Evolutionary conservation across 2,113 vertebrate species (phyloP).

Genomic region (zebrafish (Danio rerio)): DNA sequence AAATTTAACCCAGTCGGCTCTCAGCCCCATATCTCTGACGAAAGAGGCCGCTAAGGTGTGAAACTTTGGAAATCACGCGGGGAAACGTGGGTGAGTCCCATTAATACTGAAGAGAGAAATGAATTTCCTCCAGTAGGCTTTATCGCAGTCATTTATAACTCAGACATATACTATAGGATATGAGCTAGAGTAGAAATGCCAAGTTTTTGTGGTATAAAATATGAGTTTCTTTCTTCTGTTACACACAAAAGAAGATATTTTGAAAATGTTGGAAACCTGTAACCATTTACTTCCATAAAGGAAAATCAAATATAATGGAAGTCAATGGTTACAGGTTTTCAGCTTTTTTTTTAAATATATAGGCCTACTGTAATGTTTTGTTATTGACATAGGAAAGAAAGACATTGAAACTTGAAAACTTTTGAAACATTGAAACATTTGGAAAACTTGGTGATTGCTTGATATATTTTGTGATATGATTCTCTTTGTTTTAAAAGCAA

Average conservation of each 20-base stretch:
- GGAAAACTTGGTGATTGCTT: not conserved
- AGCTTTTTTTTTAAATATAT: too few species aligned
- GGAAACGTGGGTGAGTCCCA: constrained; percentile 1
- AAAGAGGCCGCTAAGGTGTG: not conserved
- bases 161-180: not conserved
- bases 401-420: too few species aligned
- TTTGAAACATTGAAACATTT: too few species aligned
- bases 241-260: too few species aligned
- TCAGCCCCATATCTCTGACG: not conserved
- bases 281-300: too few species aligned
- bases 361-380: too few species aligned
- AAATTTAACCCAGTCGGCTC: not conserved
- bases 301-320: too few species aligned
- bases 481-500: constrained; percentile 36
- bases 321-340: not conserved
- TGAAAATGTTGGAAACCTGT: too few species aligned
- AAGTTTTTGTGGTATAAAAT: not conserved
- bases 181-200: not conserved
- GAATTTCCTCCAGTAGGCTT: not conserved
- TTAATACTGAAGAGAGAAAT: constrained; percentile 7
- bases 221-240: too few species aligned
- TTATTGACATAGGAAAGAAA: too few species aligned
- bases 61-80: not conserved
- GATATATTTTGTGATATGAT: constrained; percentile 18
- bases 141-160: not conserved